Evolutionary conservation across 2,888 invertebrate genomes (phyloP).

Genomic region (Synergus umbraculus): DNA sequence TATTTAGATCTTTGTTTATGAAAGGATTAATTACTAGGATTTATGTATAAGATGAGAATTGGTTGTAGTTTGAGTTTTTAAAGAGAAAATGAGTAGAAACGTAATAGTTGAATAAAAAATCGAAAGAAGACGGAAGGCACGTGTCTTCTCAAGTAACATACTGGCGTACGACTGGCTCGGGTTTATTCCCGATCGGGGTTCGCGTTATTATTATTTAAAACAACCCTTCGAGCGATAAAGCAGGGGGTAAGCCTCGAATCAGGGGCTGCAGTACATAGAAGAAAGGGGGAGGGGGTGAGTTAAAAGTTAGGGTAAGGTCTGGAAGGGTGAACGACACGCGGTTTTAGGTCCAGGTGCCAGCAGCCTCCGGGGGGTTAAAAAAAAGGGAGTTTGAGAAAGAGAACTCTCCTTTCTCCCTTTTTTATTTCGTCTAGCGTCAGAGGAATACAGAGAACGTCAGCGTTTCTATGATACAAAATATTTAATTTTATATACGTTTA

Average conservation of each 20-base stretch:
- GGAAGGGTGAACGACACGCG: constrained; percentile 58
- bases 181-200: constrained; percentile 57
- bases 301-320: constrained; percentile 60
- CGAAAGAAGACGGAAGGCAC: constrained; percentile 47
- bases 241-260: constrained; percentile 58
- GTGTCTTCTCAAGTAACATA: constrained; percentile 54
- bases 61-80: background rate
- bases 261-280: constrained; percentile 52
- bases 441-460: background rate
- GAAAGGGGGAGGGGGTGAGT: constrained; percentile 57
- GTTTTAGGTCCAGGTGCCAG: constrained; percentile 59
- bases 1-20: background rate
- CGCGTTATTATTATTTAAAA: constrained; percentile 74
- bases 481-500: background rate
- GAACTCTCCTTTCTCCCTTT: constrained; percentile 11
- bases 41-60: background rate
- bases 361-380: constrained; percentile 57
- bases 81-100: background rate
- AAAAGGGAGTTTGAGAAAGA: constrained; percentile 54
- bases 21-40: background rate
- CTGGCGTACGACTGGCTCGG: constrained; percentile 55
- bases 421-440: constrained; percentile 5
- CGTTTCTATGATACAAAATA: background rate
- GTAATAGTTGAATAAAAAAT: constrained; percentile 2
- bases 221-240: constrained; percentile 72